Conservation (phyloP, 2,113 vertebrate species). For the Tichodroma muraria region DNA sequence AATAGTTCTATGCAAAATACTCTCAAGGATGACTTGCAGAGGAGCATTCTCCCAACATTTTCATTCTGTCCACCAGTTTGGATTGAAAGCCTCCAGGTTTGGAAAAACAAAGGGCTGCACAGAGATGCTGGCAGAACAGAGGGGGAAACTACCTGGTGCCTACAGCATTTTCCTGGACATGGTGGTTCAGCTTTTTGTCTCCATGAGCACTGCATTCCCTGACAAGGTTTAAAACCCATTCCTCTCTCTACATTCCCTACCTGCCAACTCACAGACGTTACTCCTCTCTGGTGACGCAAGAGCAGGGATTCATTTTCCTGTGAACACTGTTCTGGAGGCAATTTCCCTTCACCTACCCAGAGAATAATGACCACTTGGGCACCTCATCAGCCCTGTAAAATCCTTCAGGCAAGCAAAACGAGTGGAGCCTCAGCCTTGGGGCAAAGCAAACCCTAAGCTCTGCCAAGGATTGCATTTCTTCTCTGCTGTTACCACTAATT, state of each 20-base stretch:
- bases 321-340: not conserved
- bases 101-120: not conserved
- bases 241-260: not conserved
- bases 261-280: not conserved
- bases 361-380: not conserved
- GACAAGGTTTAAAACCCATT: slow-evolving; percentile 22
- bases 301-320: not conserved
- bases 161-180: not conserved
- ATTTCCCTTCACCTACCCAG: not conserved
- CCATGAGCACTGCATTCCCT: not conserved
- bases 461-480: not conserved
- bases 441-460: not conserved
- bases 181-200: not conserved
- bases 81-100: not conserved
- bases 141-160: not conserved
- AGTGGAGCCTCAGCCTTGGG: not conserved
- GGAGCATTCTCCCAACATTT: not conserved
- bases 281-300: not conserved
- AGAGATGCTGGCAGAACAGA: not conserved
- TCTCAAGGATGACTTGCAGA: not conserved
- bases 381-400: not conserved
- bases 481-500: not conserved
- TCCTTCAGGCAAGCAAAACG: not conserved
- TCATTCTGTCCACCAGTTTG: not conserved
- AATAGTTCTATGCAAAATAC: not conserved